Conservation (phyloP, 2,797 vertebrate genomes). For the Australoheros facetus region DNA sequence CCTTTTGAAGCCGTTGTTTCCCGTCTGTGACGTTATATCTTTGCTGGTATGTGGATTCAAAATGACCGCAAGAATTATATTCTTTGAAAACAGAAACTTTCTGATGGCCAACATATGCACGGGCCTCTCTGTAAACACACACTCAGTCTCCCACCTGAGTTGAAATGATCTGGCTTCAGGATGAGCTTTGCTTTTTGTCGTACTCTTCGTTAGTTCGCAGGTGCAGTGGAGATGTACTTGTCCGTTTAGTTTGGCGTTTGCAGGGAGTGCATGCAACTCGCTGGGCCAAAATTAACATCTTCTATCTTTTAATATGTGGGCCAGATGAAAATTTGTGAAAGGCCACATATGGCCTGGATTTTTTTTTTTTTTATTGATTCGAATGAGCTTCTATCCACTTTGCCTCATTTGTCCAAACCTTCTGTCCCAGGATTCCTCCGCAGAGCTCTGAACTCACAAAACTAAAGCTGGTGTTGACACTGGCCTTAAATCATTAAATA, state of each 20-base stretch:
- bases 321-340: not conserved
- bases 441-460: not conserved
- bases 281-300: not conserved
- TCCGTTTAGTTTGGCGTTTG: not conserved
- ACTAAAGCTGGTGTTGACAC: not conserved
- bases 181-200: not conserved
- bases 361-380: not conserved
- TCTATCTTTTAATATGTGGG: not conserved
- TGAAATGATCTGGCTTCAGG: not conserved
- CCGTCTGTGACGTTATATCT: not conserved
- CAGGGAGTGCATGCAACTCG: not conserved
- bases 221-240: not conserved
- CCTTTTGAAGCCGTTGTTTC: not conserved
- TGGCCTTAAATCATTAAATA: slow-evolving; percentile 53
- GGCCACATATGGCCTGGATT: not conserved
- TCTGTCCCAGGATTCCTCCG: not conserved
- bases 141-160: not conserved
- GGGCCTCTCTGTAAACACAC: not conserved
- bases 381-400: not conserved
- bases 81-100: not conserved
- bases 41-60: not conserved
- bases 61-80: not conserved
- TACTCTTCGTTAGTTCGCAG: not conserved
- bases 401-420: not conserved
- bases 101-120: not conserved